phyloP scores from a whole-genome alignment of 1,140 invertebrate genomes.

The Doryteuthis pealeii region DNA sequence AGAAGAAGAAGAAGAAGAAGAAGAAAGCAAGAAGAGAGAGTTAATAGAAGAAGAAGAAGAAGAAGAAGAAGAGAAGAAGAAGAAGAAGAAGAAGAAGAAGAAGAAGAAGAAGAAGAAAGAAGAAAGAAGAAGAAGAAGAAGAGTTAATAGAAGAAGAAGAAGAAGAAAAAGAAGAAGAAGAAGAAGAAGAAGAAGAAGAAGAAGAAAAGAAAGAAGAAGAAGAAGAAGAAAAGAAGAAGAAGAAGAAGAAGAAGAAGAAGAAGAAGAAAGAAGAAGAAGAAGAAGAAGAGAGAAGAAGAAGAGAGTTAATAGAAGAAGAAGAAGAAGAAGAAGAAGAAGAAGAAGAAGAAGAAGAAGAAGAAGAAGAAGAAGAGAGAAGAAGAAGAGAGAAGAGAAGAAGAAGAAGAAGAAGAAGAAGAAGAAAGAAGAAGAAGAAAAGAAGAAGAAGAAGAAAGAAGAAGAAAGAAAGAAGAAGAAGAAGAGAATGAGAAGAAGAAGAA shows the following conservation, averaged over 20 bases:
- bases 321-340: constrained; percentile 20
- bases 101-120: too few species aligned
- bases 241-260: neutral
- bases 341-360: constrained; percentile 16
- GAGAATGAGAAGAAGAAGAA: too few species aligned
- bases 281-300: too few species aligned
- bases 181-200: neutral
- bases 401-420: constrained; percentile 16
- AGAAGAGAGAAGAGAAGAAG: constrained; percentile 5
- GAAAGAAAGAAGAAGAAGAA: constrained; percentile 8
- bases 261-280: constrained; percentile 9
- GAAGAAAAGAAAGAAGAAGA: neutral
- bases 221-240: constrained; percentile 4
- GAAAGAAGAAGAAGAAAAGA: constrained; percentile 3
- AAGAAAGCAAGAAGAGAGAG: too few species aligned
- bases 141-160: too few species aligned
- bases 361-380: constrained; percentile 2
- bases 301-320: too few species aligned
- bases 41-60: constrained; percentile 8
- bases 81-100: constrained; percentile 9
- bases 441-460: constrained; percentile 11
- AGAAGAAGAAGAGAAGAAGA: constrained; percentile 9
- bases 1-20: too few species aligned
- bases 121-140: too few species aligned
- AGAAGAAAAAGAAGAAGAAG: constrained; percentile 8